phyloP scores from a whole-genome alignment of 2,797 vertebrate genomes.

The Sebastes itinus region DNA sequence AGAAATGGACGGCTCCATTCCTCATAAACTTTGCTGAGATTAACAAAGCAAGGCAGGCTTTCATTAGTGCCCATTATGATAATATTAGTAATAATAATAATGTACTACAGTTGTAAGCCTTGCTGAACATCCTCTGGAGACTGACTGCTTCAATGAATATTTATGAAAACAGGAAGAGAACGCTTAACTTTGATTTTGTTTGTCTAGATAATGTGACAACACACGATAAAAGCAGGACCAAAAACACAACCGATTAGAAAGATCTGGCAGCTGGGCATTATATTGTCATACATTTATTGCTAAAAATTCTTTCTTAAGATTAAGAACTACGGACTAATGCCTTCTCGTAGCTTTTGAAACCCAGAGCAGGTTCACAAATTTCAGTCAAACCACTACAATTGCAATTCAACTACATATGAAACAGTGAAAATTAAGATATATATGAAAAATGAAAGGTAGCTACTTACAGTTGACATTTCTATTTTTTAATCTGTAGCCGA shows the following conservation, averaged over 20 bases:
- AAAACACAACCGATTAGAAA: slow-evolving; percentile 1
- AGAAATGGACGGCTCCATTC: background rate
- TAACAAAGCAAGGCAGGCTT: background rate
- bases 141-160: background rate
- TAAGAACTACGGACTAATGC: background rate
- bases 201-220: background rate
- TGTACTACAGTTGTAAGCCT: background rate
- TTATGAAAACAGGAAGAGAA: background rate
- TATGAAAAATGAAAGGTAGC: slow-evolving; percentile 1
- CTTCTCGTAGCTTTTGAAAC: background rate
- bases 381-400: background rate
- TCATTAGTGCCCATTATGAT: background rate
- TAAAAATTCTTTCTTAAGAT: background rate
- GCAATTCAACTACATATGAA: background rate
- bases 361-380: background rate
- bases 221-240: slow-evolving; percentile 2
- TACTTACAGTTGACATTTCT: slow-evolving; percentile 83
- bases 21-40: background rate
- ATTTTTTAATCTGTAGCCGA: slow-evolving; percentile 50
- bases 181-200: background rate
- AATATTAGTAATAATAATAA: background rate
- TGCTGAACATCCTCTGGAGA: background rate
- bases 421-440: background rate
- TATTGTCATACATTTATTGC: background rate
- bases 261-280: background rate